These are phyloP conservation scores for Oxygymnocypris stewartii DNA, from an alignment of 2,113 vertebrate species.

Conservation along the genomic window DNA sequence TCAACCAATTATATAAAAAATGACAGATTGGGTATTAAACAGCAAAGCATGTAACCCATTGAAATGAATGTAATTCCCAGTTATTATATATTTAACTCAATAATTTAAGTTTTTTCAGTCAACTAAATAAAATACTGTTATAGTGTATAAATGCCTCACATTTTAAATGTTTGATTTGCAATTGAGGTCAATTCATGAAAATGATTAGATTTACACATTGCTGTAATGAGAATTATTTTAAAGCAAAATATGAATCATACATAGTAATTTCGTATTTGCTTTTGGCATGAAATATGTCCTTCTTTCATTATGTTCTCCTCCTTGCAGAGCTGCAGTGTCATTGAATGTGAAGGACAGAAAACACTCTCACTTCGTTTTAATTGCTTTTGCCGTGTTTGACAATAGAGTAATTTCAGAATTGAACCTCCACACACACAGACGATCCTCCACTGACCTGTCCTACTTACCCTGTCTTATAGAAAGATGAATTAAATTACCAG, in stretches of 20 bases:
- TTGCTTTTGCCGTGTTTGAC: slow-evolving; percentile 73
- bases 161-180: not conserved
- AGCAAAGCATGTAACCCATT: not conserved
- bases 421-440: slow-evolving; percentile 65
- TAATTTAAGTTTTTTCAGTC: too few species aligned
- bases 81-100: not conserved
- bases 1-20: too few species aligned
- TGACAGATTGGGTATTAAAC: too few species aligned
- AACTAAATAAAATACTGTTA: too few species aligned
- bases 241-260: not conserved
- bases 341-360: slow-evolving; percentile 67
- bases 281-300: slow-evolving; percentile 12
- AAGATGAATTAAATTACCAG: slow-evolving; percentile 77
- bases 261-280: not conserved
- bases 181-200: not conserved
- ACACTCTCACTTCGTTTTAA: slow-evolving; percentile 69
- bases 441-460: slow-evolving; percentile 78
- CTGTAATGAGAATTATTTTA: not conserved
- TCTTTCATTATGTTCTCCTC: slow-evolving; percentile 63
- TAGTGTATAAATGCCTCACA: not conserved
- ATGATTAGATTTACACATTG: not conserved
- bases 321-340: slow-evolving; percentile 11
- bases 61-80: not conserved
- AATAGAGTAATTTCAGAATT: slow-evolving; percentile 66
- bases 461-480: slow-evolving; percentile 71